These are phyloP conservation scores for Anomalospiza imberbis DNA, from an alignment of 2,797 vertebrate genomes.

Conservation along the genomic window DNA sequence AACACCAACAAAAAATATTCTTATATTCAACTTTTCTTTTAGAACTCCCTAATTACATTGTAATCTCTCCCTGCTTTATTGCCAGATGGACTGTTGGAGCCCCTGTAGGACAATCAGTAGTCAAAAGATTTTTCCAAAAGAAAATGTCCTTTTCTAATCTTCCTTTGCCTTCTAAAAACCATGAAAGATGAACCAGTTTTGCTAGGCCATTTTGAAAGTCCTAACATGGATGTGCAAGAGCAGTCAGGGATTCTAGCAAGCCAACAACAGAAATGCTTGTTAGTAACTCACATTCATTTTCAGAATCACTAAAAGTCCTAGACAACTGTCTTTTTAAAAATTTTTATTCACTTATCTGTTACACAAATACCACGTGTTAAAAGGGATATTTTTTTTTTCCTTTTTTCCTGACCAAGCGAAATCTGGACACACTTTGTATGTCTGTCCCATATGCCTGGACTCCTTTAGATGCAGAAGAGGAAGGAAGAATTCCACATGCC, in stretches of 20 bases:
- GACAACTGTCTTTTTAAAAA: background rate
- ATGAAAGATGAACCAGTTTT: background rate
- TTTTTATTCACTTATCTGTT: background rate
- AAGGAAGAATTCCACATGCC: background rate
- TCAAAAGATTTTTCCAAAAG: background rate
- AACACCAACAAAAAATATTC: background rate
- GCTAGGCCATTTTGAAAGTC: background rate
- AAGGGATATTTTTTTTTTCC: background rate
- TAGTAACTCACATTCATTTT: background rate
- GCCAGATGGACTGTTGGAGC: background rate
- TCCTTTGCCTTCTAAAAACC: background rate
- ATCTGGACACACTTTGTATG: fast-evolving
- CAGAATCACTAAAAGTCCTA: background rate
- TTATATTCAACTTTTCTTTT: background rate
- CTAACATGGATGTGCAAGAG: background rate
- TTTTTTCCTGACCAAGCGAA: background rate
- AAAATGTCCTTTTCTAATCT: background rate
- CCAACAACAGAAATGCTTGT: background rate
- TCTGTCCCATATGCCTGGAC: background rate
- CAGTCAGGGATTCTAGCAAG: background rate
- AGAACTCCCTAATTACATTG: background rate
- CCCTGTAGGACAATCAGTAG: background rate
- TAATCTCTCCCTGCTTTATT: background rate
- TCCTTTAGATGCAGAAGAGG: background rate
- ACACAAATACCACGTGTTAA: background rate